These are phyloP conservation scores for Halocynthia roretzi DNA, from an alignment of 23 tunicate genomes.

Conservation along the genomic window DNA sequence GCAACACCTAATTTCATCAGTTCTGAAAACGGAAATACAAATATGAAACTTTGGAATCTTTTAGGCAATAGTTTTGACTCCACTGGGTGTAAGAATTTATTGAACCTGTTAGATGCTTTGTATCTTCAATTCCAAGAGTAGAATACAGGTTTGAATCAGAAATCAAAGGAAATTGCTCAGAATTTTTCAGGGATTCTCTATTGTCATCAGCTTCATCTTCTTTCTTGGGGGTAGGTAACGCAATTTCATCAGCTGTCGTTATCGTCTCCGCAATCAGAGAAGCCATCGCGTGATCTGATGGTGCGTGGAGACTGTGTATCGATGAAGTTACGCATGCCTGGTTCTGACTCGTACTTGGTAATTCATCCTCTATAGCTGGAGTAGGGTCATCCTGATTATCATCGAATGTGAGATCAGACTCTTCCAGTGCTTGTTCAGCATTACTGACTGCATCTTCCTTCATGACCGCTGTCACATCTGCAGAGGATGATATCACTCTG, in stretches of 20 bases:
- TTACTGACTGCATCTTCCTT: too few relatives aligned
- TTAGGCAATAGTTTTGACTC: too few relatives aligned
- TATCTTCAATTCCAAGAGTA: background rate
- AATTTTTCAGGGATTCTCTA: background rate
- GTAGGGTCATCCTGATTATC: background rate
- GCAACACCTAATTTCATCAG: constrained; percentile 30
- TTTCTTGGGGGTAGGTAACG: constrained; percentile 44
- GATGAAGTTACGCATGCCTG: background rate
- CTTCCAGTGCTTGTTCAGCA: background rate
- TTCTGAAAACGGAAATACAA: constrained; percentile 14
- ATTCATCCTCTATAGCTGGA: background rate
- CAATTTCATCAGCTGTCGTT: constrained; percentile 53
- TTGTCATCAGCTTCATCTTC: constrained; percentile 1
- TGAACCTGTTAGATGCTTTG: constrained; percentile 7
- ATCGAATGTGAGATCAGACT: background rate
- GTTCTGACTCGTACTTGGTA: background rate
- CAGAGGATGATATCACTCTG: too few relatives aligned
- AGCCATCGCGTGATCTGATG: constrained; percentile 29
- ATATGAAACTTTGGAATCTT: background rate
- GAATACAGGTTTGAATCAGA: constrained; percentile 6
- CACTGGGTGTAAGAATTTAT: background rate
- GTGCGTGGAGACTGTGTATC: background rate
- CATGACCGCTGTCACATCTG: too few relatives aligned
- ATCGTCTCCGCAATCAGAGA: constrained; percentile 68
- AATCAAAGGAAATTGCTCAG: background rate